Conservation (phyloP, 2,888 invertebrate species). For the Ferdinandea cuprea region DNA sequence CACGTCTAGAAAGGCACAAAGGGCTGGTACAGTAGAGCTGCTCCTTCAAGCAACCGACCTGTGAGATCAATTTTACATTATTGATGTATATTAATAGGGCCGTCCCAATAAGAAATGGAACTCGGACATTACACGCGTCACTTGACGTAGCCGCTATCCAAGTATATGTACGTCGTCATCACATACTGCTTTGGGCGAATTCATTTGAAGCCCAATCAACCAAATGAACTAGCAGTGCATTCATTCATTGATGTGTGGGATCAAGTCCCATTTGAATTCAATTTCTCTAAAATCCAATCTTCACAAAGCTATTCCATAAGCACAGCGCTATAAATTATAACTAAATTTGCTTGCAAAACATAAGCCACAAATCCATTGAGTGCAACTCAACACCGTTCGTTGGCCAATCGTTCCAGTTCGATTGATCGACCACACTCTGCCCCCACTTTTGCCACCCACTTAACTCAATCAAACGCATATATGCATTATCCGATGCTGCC, state of each 20-base stretch:
- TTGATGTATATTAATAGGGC: no score
- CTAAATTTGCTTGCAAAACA: constrained; percentile 49
- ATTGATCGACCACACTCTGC: constrained; percentile 32
- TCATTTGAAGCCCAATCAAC: no score
- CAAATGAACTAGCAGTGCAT: background rate
- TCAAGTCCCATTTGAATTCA: constrained; percentile 13
- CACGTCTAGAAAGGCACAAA: no score
- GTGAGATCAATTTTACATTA: no score
- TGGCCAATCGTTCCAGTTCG: constrained; percentile 46
- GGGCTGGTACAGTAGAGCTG: no score
- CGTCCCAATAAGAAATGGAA: no score
- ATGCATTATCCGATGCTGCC: constrained; percentile 22
- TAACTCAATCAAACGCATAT: constrained; percentile 21
- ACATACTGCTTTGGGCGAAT: no score
- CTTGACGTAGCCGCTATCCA: no score
- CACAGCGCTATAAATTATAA: constrained; percentile 41
- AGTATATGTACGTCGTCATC: no score
- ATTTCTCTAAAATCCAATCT: constrained; percentile 22
- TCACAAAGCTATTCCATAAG: constrained; percentile 35
- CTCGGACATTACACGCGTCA: no score
- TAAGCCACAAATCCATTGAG: constrained; percentile 15
- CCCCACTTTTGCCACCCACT: constrained; percentile 41
- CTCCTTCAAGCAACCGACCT: no score
- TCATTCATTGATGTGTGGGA: constrained; percentile 6
- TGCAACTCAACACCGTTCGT: constrained; percentile 31